These are phyloP conservation scores for Melipona beecheii DNA, from an alignment of 2,888 invertebrate species.

Conservation along the genomic window DNA sequence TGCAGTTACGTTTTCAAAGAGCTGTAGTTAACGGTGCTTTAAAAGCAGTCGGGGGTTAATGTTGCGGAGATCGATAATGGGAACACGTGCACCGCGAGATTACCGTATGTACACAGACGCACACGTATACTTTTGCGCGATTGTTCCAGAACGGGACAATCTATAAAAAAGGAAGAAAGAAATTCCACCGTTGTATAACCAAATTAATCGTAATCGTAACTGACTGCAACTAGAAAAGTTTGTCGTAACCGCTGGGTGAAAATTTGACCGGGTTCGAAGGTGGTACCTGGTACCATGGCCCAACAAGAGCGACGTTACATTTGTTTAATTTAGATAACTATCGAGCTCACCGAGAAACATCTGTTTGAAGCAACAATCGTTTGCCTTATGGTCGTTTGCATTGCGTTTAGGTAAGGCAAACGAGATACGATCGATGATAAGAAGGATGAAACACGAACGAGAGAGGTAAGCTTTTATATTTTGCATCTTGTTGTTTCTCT, in stretches of 20 bases:
- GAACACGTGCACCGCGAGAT: conserved; percentile 48
- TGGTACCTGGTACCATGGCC: too few species aligned
- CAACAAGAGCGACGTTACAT: background rate
- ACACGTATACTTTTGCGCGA: background rate
- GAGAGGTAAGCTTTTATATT: conserved; percentile 8
- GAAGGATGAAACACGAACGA: background rate
- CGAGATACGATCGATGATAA: background rate
- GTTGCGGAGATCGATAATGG: conserved; percentile 60
- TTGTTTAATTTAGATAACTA: background rate
- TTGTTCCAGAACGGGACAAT: too few species aligned
- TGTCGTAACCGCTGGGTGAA: too few species aligned
- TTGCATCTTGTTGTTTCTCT: conserved; percentile 1
- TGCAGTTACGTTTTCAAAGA: conserved; percentile 29
- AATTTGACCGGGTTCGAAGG: background rate
- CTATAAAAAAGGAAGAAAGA: too few species aligned
- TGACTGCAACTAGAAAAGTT: background rate
- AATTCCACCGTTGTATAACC: too few species aligned
- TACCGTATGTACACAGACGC: conserved; percentile 16
- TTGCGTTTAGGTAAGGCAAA: background rate
- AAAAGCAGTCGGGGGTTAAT: conserved; percentile 61
- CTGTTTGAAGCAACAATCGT: background rate
- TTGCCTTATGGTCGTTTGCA: background rate
- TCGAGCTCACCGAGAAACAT: too few species aligned
- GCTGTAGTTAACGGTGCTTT: conserved; percentile 57
- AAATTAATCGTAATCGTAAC: too few species aligned